These are phyloP conservation scores for Colletes latitarsis DNA, from an alignment of 1,140 invertebrate species.

Conservation along the genomic window DNA sequence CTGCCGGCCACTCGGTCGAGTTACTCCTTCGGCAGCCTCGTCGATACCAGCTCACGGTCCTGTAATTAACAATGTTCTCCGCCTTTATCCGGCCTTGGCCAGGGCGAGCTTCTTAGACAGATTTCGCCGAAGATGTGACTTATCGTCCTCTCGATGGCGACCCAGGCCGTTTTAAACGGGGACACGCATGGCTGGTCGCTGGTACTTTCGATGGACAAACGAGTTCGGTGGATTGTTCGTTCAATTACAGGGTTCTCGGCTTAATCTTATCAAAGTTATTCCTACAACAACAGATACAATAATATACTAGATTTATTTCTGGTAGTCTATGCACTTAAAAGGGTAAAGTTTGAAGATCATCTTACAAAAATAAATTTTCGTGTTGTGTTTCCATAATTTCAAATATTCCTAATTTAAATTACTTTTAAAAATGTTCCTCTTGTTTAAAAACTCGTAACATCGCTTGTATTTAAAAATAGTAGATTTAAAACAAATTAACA, in stretches of 20 bases:
- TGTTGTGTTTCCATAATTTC: no score
- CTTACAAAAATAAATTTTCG: no score
- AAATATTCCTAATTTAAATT: no score
- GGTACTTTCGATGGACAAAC: no score
- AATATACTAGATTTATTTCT: no score
- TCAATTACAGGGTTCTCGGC: no score
- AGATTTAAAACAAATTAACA: no score
- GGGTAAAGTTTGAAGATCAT: no score
- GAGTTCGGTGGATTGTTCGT: background rate
- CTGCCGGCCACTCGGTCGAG: conserved; percentile 66
- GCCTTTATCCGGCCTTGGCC: conserved; percentile 45
- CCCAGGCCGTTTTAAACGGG: background rate
- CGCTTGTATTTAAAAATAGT: no score
- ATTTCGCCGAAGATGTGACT: conserved; percentile 43
- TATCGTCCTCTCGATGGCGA: conserved; percentile 2
- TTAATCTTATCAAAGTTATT: background rate
- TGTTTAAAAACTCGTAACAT: no score
- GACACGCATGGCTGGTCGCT: background rate
- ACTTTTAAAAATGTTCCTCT: no score
- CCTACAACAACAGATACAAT: background rate
- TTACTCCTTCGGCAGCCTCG: conserved; percentile 67
- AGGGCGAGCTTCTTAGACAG: conserved; percentile 32
- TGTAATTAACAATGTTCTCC: conserved; percentile 75
- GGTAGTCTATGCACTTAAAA: no score
- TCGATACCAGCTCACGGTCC: conserved; percentile 67